phyloP scores from a whole-genome alignment of 64 coral and sea anemone genomes.

The Montipora sp. region DNA sequence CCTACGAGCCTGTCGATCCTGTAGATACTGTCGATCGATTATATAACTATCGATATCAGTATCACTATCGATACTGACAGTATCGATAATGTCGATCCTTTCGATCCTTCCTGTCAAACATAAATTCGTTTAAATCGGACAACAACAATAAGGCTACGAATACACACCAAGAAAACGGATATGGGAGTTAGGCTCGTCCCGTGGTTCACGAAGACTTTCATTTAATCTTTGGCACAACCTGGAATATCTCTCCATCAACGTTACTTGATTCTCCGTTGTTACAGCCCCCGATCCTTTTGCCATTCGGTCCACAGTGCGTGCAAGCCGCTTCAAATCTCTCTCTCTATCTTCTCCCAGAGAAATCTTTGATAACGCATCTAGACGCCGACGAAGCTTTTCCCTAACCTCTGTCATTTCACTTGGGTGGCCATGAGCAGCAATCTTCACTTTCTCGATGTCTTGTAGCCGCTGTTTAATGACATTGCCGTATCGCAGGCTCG shows the following conservation, averaged over 20 bases:
- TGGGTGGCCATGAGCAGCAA: neutral
- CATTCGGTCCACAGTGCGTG: neutral
- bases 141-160: too few relatives aligned
- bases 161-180: too few relatives aligned
- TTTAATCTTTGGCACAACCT: neutral
- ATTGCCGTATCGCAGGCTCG: constrained; percentile 78
- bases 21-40: too few relatives aligned
- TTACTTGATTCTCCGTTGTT: constrained; percentile 11
- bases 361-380: neutral
- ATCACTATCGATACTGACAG: too few relatives aligned
- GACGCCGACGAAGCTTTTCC: neutral
- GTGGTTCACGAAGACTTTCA: too few relatives aligned
- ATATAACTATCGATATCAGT: too few relatives aligned
- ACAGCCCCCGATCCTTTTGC: neutral
- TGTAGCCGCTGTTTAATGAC: constrained; percentile 56
- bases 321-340: neutral
- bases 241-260: constrained; percentile 12
- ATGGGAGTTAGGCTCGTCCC: too few relatives aligned
- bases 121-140: too few relatives aligned
- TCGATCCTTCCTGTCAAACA: too few relatives aligned
- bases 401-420: neutral
- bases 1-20: too few relatives aligned
- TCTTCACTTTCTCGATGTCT: constrained; percentile 71
- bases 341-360: neutral
- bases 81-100: too few relatives aligned